phyloP scores from a whole-genome alignment of 1,140 invertebrate genomes.

The Hylaeus volcanicus region DNA sequence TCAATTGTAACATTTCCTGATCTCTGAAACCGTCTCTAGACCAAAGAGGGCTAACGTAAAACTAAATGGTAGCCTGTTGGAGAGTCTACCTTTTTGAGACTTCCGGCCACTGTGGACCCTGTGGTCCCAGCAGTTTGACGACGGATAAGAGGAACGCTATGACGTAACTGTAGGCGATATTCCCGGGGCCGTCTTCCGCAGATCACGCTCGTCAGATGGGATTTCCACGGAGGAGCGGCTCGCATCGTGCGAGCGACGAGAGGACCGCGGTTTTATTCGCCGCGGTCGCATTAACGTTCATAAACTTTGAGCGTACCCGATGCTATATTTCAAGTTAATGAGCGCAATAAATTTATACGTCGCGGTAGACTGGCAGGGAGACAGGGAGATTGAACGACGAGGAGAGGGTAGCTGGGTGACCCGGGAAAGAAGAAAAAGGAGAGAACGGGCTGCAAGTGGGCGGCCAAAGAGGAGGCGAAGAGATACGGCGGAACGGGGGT shows the following conservation, averaged over 20 bases:
- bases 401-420: slow-evolving; percentile 19
- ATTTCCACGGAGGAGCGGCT: slow-evolving; percentile 45
- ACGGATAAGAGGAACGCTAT: slow-evolving; percentile 7
- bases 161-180: slow-evolving; percentile 22
- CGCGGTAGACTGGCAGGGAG: slow-evolving; percentile 63
- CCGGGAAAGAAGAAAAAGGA: background rate
- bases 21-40: too few relatives aligned
- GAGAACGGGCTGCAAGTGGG: background rate
- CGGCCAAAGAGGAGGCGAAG: slow-evolving; percentile 29
- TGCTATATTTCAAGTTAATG: slow-evolving; percentile 73
- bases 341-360: slow-evolving; percentile 73
- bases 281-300: slow-evolving; percentile 71
- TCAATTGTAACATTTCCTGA: too few relatives aligned
- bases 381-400: slow-evolving; percentile 66
- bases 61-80: too few relatives aligned
- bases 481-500: background rate
- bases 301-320: slow-evolving; percentile 70
- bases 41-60: too few relatives aligned
- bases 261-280: slow-evolving; percentile 54
- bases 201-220: slow-evolving; percentile 21
- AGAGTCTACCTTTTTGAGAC: background rate
- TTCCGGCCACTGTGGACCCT: background rate
- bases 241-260: slow-evolving; percentile 53
- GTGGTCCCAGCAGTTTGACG: background rate
- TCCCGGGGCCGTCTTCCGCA: slow-evolving; percentile 11